phyloP scores from a whole-genome alignment of 2,888 invertebrate species.

The Apoderus coryli region DNA sequence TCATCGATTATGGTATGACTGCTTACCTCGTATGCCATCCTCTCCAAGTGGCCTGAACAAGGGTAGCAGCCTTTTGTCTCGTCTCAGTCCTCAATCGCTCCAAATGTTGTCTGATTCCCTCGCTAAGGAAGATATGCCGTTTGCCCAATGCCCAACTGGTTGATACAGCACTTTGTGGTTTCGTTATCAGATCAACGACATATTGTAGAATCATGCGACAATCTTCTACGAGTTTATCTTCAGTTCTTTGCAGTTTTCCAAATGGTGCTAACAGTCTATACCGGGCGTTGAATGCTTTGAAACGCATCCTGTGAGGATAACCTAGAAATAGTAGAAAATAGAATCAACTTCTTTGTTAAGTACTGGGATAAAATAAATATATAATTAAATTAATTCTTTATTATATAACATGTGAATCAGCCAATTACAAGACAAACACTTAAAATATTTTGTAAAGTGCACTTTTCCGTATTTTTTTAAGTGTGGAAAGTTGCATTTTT shows the following conservation, averaged over 20 bases:
- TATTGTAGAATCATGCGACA: slow-evolving; percentile 61
- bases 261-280: slow-evolving; percentile 79
- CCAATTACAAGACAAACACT: too few relatives aligned
- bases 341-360: too few relatives aligned
- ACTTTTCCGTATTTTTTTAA: too few relatives aligned
- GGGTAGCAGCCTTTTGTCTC: slow-evolving; percentile 64
- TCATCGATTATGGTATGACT: neutral
- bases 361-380: too few relatives aligned
- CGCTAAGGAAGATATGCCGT: slow-evolving; percentile 86
- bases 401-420: too few relatives aligned
- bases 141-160: slow-evolving; percentile 85
- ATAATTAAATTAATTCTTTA: too few relatives aligned
- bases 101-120: slow-evolving; percentile 80
- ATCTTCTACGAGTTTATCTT: slow-evolving; percentile 58
- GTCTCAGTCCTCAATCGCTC: slow-evolving; percentile 69
- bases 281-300: slow-evolving; percentile 78
- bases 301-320: slow-evolving; percentile 88
- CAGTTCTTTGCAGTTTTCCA: slow-evolving; percentile 45
- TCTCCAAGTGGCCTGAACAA: slow-evolving; percentile 75
- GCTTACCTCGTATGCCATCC: slow-evolving; percentile 50
- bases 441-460: too few relatives aligned
- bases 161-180: slow-evolving; percentile 44
- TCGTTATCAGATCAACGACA: slow-evolving; percentile 43
- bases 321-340: too few relatives aligned
- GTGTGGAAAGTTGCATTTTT: too few relatives aligned